phyloP scores from a whole-genome alignment of 2,113 vertebrate genomes.

The Tragelaphus imberbis region DNA sequence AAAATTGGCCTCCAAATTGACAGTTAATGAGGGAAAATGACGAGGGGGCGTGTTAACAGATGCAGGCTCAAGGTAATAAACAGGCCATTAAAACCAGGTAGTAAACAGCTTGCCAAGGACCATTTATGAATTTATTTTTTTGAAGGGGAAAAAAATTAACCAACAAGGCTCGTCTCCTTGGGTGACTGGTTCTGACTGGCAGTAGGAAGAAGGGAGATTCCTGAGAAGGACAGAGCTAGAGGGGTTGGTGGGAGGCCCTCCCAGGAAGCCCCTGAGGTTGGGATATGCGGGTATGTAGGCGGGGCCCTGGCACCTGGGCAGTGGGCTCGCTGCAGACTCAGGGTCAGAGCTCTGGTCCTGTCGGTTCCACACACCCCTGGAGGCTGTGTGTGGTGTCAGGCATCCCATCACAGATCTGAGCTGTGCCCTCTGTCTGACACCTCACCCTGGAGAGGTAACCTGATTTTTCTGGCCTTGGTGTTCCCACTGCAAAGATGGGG shows the following conservation, averaged over 20 bases:
- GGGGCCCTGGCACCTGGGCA: too few relatives aligned
- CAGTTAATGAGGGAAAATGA: conserved; percentile 80
- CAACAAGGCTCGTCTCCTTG: conserved; percentile 35
- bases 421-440: background rate
- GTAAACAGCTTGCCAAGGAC: conserved; percentile 81
- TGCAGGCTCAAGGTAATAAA: conserved; percentile 79
- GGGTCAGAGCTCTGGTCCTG: background rate
- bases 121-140: conserved; percentile 81
- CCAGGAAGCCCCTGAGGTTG: background rate
- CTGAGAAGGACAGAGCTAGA: background rate
- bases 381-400: background rate
- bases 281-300: too few relatives aligned
- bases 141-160: conserved; percentile 37
- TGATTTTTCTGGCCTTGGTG: background rate
- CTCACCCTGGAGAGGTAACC: background rate
- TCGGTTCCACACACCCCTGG: rapidly evolving
- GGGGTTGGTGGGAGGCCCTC: rapidly evolving
- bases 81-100: conserved; percentile 78
- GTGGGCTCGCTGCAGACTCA: rapidly evolving
- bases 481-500: background rate
- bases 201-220: background rate
- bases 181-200: background rate
- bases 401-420: rapidly evolving
- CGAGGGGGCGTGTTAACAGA: conserved; percentile 77
- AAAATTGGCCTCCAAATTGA: conserved; percentile 79